Conservation (phyloP, 2,888 invertebrate genomes). For the Perizoma flavofasciatum region DNA sequence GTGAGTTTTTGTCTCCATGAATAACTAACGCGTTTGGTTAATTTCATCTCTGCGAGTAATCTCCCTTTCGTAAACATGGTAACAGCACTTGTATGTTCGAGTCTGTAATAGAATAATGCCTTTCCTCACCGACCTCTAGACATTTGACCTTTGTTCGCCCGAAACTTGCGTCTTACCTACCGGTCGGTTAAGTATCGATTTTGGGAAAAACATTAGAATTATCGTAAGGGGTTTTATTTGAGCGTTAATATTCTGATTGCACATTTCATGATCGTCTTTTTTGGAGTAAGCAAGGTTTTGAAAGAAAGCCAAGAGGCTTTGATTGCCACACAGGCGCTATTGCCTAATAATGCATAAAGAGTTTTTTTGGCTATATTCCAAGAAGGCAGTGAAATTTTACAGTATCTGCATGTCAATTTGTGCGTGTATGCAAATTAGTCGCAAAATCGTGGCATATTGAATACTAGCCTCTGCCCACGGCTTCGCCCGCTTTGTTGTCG, state of each 20-base stretch:
- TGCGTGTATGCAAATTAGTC: slow-evolving; percentile 16
- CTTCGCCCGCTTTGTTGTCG: too few relatives aligned
- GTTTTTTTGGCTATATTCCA: slow-evolving; percentile 38
- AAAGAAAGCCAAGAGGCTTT: too few relatives aligned
- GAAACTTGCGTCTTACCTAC: slow-evolving; percentile 41
- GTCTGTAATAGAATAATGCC: slow-evolving; percentile 32
- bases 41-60: background rate
- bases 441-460: slow-evolving; percentile 8
- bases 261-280: background rate
- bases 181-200: slow-evolving; percentile 45
- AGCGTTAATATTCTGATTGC: background rate
- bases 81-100: slow-evolving; percentile 15
- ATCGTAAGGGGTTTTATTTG: slow-evolving; percentile 28
- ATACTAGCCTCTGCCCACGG: too few relatives aligned
- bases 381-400: slow-evolving; percentile 31
- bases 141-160: slow-evolving; percentile 58
- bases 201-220: slow-evolving; percentile 44
- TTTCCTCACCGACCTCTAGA: slow-evolving; percentile 71
- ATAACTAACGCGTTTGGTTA: too few relatives aligned
- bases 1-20: too few relatives aligned
- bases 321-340: slow-evolving; percentile 17
- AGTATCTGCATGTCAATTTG: slow-evolving; percentile 20
- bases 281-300: too few relatives aligned
- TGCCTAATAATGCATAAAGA: slow-evolving; percentile 8
- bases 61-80: slow-evolving; percentile 2